Percentiles rank a stretch among this genome's conserved stretches.
phyloP scores from a whole-genome alignment of 2,113 vertebrate genomes.

The Leptobrachium leishanense region DNA sequence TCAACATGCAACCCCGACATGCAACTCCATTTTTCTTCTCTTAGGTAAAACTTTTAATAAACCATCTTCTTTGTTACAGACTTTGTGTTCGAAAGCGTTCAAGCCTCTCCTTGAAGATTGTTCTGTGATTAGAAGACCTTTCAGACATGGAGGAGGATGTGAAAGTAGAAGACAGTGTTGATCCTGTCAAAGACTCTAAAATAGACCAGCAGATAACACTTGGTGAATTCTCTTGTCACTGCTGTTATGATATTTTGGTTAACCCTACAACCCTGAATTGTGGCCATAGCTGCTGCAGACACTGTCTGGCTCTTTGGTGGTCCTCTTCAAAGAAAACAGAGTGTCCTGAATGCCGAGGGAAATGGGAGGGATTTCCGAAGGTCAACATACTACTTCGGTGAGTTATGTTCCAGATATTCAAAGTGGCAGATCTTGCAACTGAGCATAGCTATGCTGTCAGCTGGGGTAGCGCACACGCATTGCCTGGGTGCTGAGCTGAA shows the following conservation, averaged over 20 bases:
- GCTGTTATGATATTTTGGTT: slow-evolving; percentile 89
- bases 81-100: too few species aligned
- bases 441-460: too few species aligned
- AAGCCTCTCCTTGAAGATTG: too few species aligned
- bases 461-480: too few species aligned
- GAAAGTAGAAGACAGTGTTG: slow-evolving; percentile 6
- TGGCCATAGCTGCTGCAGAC: slow-evolving; percentile 93
- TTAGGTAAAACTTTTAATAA: too few species aligned
- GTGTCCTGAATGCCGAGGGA: slow-evolving; percentile 90
- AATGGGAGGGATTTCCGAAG: slow-evolving; percentile 94
- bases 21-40: too few species aligned
- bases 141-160: slow-evolving; percentile 65
- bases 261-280: slow-evolving; percentile 93
- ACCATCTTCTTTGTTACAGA: too few species aligned
- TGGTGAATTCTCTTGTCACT: slow-evolving; percentile 87
- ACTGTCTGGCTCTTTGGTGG: slow-evolving; percentile 94
- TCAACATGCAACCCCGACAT: too few species aligned
- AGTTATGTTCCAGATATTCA: background rate
- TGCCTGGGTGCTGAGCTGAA: too few species aligned
- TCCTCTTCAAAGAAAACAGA: slow-evolving; percentile 85
- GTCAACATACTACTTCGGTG: slow-evolving; percentile 93
- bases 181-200: background rate
- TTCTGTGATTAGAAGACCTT: too few species aligned
- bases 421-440: too few species aligned
- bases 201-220: slow-evolving; percentile 65